Evolutionary conservation across 2,797 vertebrate species (phyloP).

Genomic region (Schizopygopsis malacanthus): DNA sequence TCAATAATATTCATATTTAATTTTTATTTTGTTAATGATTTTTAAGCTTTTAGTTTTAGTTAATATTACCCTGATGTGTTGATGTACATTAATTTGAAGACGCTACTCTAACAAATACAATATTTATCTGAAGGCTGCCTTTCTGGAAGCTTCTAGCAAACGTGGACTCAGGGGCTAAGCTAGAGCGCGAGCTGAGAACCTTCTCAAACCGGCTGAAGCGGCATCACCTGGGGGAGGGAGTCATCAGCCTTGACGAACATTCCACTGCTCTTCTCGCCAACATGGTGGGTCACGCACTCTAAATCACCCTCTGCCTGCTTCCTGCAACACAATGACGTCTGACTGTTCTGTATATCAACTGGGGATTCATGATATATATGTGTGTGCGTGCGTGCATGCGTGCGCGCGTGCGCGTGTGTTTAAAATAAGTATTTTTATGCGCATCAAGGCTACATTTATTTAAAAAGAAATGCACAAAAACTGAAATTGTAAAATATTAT

Average conservation of each 20-base stretch:
- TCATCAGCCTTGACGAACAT: slow-evolving; percentile 87
- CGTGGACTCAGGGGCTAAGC: slow-evolving; percentile 78
- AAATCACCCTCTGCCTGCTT: not conserved
- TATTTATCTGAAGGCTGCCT: slow-evolving; percentile 74
- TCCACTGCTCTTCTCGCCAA: slow-evolving; percentile 85
- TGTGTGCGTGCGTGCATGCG: too few relatives aligned
- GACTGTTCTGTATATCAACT: not conserved
- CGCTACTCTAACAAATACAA: not conserved
- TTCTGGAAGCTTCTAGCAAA: slow-evolving; percentile 83
- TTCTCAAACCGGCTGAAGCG: slow-evolving; percentile 84
- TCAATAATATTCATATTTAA: not conserved
- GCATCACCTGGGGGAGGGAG: slow-evolving; percentile 82
- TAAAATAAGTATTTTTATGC: not conserved
- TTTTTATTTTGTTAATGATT: not conserved
- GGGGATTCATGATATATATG: not conserved
- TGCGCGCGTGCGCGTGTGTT: not conserved
- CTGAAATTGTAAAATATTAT: not conserved
- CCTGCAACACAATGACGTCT: not conserved
- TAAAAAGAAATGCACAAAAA: not conserved
- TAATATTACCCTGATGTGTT: not conserved
- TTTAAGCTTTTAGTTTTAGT: not conserved
- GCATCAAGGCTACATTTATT: not conserved
- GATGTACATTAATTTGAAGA: not conserved
- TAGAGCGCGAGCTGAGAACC: slow-evolving; percentile 84
- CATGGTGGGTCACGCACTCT: slow-evolving; percentile 69